Evolutionary conservation across 2,113 vertebrate genomes (phyloP).

Genomic region (Gallinago jamesoni): DNA sequence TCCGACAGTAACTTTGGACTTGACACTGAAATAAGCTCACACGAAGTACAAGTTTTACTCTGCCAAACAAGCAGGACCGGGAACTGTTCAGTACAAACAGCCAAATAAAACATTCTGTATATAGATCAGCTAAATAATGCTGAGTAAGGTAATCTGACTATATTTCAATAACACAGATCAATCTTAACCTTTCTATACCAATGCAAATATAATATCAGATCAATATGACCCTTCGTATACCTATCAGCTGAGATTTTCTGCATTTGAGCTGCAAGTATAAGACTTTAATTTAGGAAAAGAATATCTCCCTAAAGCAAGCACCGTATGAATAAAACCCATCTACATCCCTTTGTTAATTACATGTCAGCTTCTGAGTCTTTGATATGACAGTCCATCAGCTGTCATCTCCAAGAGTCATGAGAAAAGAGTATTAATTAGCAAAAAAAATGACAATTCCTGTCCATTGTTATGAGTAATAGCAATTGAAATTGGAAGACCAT

Average conservation of each 20-base stretch:
- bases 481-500: neutral
- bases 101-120: neutral
- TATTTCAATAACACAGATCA: neutral
- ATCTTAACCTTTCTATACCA: neutral
- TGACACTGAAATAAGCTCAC: neutral
- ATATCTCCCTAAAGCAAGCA: neutral
- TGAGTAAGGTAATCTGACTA: neutral
- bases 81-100: neutral
- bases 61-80: neutral
- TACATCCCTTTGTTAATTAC: neutral
- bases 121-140: neutral
- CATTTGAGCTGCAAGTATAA: neutral
- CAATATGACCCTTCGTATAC: neutral
- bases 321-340: neutral
- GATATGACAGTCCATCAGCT: slow-evolving; percentile 33
- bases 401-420: neutral
- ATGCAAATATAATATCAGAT: neutral
- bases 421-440: slow-evolving; percentile 7
- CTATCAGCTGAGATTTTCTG: neutral
- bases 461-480: neutral
- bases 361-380: slow-evolving; percentile 4
- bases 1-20: neutral
- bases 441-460: slow-evolving; percentile 12
- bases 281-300: neutral
- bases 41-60: neutral